phyloP scores from a whole-genome alignment of 2,888 invertebrate genomes.

The Synanthedon formicaeformis region DNA sequence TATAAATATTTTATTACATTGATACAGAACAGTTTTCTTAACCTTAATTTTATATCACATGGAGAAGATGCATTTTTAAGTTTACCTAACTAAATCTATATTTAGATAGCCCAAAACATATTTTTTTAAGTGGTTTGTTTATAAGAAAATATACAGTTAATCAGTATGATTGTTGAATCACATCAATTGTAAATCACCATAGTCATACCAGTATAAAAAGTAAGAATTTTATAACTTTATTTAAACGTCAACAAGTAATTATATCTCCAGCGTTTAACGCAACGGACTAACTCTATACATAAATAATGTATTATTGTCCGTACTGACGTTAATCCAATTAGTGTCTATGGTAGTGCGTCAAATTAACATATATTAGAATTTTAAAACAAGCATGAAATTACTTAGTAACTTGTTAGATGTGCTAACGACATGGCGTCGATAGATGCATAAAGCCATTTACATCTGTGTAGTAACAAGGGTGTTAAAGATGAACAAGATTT shows the following conservation, averaged over 20 bases:
- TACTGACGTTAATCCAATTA: constrained; percentile 54
- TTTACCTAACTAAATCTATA: too few species aligned
- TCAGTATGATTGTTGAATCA: too few species aligned
- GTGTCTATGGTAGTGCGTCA: constrained; percentile 37
- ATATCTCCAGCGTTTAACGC: constrained; percentile 2
- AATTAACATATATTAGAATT: constrained; percentile 61
- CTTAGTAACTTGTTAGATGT: constrained; percentile 28
- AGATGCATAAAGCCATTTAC: constrained; percentile 4
- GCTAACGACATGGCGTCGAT: constrained; percentile 29
- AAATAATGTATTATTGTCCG: constrained; percentile 9
- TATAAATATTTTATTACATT: too few species aligned
- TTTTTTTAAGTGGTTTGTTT: too few species aligned
- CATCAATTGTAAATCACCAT: too few species aligned
- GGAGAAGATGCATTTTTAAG: too few species aligned
- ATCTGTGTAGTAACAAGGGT: background rate
- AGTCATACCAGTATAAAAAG: too few species aligned
- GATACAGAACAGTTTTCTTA: too few species aligned
- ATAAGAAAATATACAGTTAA: too few species aligned
- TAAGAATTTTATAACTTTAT: background rate
- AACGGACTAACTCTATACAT: constrained; percentile 9
- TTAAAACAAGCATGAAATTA: constrained; percentile 49
- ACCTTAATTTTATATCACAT: too few species aligned
- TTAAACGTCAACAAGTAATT: background rate
- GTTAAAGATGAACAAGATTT: too few species aligned
- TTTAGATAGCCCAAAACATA: too few species aligned